Percentiles rank a stretch among this genome's conserved stretches.
phyloP scores from a whole-genome alignment of 2,113 vertebrate species.

The Callospermophilus lateralis region DNA sequence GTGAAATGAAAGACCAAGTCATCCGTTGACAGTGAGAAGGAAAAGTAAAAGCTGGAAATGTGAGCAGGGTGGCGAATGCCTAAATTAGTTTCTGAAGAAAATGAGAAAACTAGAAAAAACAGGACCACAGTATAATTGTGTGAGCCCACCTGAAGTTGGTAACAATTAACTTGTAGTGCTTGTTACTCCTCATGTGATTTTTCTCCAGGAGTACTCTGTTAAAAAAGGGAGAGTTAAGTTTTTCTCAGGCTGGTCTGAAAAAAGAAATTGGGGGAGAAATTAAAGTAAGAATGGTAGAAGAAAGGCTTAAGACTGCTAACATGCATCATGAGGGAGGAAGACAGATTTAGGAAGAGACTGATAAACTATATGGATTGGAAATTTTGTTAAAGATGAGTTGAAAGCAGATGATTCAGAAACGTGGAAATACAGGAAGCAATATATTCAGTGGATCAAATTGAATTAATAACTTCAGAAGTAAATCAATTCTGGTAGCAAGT shows the following conservation, averaged over 20 bases:
- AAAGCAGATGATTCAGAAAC: neutral
- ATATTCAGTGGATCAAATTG: neutral
- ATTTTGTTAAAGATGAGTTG: conserved; percentile 7
- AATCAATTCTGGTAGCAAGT: neutral
- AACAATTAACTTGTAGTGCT: neutral
- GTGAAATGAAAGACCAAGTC: neutral
- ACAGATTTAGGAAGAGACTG: neutral
- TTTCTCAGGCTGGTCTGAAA: neutral
- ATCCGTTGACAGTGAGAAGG: neutral
- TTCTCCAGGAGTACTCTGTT: neutral
- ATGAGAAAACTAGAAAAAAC: neutral
- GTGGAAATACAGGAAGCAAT: neutral
- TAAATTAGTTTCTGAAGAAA: conserved; percentile 21
- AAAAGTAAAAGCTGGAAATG: neutral
- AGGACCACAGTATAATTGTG: neutral
- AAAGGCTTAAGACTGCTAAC: neutral
- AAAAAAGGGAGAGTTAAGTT: neutral
- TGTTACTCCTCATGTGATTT: neutral
- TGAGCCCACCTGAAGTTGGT: neutral
- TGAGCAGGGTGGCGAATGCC: neutral
- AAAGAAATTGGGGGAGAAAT: neutral
- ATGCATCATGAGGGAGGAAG: neutral
- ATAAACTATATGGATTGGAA: neutral
- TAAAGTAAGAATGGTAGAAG: neutral
- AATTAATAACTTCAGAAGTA: neutral